Percentiles rank a stretch among this genome's conserved stretches.
Conservation (phyloP, 2,113 vertebrate genomes). For the Pardalotus punctatus region DNA sequence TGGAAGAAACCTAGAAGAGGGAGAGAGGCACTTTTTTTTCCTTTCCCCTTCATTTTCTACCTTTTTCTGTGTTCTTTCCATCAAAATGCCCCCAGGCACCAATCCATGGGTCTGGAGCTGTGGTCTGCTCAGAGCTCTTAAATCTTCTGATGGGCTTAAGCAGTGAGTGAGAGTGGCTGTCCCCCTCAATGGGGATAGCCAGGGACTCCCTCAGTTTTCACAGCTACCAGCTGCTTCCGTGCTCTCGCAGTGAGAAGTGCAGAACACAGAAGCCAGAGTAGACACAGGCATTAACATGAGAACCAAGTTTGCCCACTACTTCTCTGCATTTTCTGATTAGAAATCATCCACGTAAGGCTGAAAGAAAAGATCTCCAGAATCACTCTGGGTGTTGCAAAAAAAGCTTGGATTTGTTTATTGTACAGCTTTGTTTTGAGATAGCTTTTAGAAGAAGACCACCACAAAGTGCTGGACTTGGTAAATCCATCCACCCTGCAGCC, state of each 20-base stretch:
- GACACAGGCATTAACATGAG: not conserved
- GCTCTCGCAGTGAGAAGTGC: not conserved
- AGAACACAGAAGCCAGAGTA: not conserved
- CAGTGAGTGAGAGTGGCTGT: not conserved
- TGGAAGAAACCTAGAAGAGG: not conserved
- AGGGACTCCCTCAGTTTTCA: not conserved
- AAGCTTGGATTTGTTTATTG: not conserved
- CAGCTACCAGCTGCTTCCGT: not conserved
- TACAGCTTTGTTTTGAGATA: not conserved
- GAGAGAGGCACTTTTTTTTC: rapidly evolving
- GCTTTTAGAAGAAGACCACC: not conserved
- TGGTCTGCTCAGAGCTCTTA: not conserved
- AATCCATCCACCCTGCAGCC: not conserved
- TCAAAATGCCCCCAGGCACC: not conserved
- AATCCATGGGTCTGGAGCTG: not conserved
- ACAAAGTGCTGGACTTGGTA: not conserved
- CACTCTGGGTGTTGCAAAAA: not conserved
- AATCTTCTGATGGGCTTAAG: not conserved
- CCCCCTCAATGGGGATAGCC: not conserved
- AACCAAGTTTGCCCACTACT: not conserved
- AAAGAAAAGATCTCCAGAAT: not conserved
- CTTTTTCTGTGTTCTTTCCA: not conserved
- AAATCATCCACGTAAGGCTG: rapidly evolving
- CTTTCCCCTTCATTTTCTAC: not conserved
- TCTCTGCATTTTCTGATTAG: not conserved